Evolutionary conservation across 2,113 vertebrate species (phyloP), one percentile per base, ranked within the genome.

Genomic region (Psittacara wagleri): DNA sequence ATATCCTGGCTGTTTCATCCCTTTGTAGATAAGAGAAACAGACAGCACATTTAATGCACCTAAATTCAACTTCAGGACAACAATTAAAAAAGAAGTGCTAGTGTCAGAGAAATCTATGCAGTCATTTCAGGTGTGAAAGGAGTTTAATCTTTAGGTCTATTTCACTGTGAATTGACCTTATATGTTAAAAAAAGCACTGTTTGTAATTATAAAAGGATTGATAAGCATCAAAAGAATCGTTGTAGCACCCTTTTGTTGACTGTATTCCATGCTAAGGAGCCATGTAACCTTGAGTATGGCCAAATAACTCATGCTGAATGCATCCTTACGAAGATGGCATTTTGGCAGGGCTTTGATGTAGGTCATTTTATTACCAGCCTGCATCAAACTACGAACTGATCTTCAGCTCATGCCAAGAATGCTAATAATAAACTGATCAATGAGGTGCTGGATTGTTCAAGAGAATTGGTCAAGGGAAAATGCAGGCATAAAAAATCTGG

Each of bases 341-440:
- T 97, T 94, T 97, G 96, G 95, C 96, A 97, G 95, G 92, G 87
- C 91, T 97, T 97, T 94, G 93, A 97, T 98, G 97, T 98, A 97
- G 98, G 98, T 98, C 98, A 97, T 98, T 98, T 98, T 98, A 98
- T 98, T 98, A 98, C 98, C 93, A 97, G 96, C 97, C 96, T 91
- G 95, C 98, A 98, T 97, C 97, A 96, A 98, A 97, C 97, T 97
- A 97, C 97, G 97, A 96, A 97, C 97, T 96, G 96, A 96, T 96
- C 94, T 84, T 70, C 92, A 95, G 82, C 63, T 88, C 68, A 93
- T 97, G 97, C 97, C 97, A 97, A 96, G 98, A 98, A 99, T 99
- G 98, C 98, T 98, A 98, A 98, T 98, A 96, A 93, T 46, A 61
- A 83, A 62, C 97, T 96, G 97, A 99, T 99, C 98, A 97, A 98